Percentiles rank a stretch among this genome's conserved stretches.
Evolutionary conservation across 1,140 invertebrate species (phyloP).

Genomic region (Oedothorax gibbosus): DNA sequence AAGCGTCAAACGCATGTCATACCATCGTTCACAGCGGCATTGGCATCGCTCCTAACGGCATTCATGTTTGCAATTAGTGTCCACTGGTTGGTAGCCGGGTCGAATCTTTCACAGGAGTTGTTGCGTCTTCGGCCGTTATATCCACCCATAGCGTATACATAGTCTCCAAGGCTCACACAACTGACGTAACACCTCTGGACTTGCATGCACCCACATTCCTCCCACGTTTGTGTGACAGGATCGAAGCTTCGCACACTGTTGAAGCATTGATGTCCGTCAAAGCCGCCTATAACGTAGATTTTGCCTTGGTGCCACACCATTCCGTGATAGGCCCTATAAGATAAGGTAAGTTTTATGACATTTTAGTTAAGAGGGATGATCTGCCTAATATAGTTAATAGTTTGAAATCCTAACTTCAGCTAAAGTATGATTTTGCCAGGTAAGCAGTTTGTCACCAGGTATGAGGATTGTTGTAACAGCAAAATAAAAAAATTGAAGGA

Average conservation of each 20-base stretch:
- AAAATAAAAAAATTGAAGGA: no score
- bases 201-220: slow-evolving; percentile 80
- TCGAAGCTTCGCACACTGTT: slow-evolving; percentile 78
- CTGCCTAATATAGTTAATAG: no score
- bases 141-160: slow-evolving; percentile 72
- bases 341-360: no score
- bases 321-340: slow-evolving; percentile 79
- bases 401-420: no score
- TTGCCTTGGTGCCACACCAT: slow-evolving; percentile 76
- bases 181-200: slow-evolving; percentile 80
- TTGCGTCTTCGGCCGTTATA: slow-evolving; percentile 71
- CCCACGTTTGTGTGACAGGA: slow-evolving; percentile 75
- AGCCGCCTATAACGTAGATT: slow-evolving; percentile 84
- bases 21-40: slow-evolving; percentile 54
- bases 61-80: slow-evolving; percentile 66
- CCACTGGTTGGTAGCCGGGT: slow-evolving; percentile 68
- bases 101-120: slow-evolving; percentile 70
- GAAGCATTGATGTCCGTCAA: slow-evolving; percentile 78
- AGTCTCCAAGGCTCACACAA: slow-evolving; percentile 74
- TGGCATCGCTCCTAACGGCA: slow-evolving; percentile 66
- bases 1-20: no score
- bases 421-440: no score
- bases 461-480: no score
- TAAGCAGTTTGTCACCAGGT: no score
- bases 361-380: no score